Conservation (phyloP, 2,113 vertebrate genomes). For the Hepsetus odoe region DNA sequence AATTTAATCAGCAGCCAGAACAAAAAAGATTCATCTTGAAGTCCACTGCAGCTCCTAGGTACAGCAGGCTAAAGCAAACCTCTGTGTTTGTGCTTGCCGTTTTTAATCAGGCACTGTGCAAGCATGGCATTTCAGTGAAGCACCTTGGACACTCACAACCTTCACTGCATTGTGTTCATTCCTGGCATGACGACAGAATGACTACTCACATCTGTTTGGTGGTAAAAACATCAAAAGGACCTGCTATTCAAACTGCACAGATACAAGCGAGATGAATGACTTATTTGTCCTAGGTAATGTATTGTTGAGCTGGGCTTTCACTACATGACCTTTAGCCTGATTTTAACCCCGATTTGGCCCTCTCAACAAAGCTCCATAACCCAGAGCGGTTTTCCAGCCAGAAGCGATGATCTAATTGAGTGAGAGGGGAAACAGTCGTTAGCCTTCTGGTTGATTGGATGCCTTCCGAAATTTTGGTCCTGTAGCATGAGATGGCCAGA, state of each 20-base stretch:
- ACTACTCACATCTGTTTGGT: slow-evolving; percentile 9
- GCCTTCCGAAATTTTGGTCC: too few relatives aligned
- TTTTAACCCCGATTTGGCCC: too few relatives aligned
- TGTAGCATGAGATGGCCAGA: too few relatives aligned
- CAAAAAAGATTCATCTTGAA: background rate
- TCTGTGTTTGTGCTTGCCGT: background rate
- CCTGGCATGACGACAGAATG: background rate
- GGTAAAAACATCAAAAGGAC: slow-evolving; percentile 5
- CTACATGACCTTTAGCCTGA: slow-evolving; percentile 15
- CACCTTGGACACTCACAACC: background rate
- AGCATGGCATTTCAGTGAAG: background rate
- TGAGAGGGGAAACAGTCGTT: too few relatives aligned
- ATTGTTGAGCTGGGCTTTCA: slow-evolving; percentile 24
- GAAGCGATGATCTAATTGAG: too few relatives aligned
- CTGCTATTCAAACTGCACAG: slow-evolving; percentile 25
- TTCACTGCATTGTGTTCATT: background rate
- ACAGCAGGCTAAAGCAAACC: slow-evolving; percentile 6
- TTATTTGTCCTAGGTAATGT: slow-evolving; percentile 31
- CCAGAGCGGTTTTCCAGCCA: too few relatives aligned
- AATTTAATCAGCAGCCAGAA: background rate
- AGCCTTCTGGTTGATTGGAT: too few relatives aligned
- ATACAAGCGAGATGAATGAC: slow-evolving; percentile 20
- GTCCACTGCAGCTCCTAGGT: background rate
- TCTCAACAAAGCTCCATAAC: too few relatives aligned
- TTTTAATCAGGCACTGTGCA: slow-evolving; percentile 24